phyloP scores from a whole-genome alignment of 2,113 vertebrate genomes.

The Xenopus tropicalis region DNA sequence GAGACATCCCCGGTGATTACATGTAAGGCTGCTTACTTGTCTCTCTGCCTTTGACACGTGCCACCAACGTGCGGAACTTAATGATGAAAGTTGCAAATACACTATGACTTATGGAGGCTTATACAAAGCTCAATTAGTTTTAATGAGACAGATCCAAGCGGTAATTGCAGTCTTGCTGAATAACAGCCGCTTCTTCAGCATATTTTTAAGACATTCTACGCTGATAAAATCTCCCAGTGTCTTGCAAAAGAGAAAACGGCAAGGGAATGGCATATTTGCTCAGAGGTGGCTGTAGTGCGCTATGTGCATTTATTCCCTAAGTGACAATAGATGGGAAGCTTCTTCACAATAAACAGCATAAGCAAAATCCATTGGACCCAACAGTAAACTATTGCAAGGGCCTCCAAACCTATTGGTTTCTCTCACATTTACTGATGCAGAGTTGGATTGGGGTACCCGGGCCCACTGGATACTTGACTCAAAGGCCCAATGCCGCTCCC shows the following conservation, averaged over 20 bases:
- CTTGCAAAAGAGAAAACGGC: conserved; percentile 16
- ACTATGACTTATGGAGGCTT: conserved; percentile 32
- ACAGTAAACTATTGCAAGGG: too few relatives aligned
- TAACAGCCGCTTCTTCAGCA: conserved; percentile 31
- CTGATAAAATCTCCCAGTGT: conserved; percentile 20
- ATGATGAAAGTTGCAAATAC: conserved; percentile 27
- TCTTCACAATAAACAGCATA: too few relatives aligned
- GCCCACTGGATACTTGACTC: too few relatives aligned
- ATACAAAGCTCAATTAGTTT: conserved; percentile 37
- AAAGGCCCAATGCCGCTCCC: too few relatives aligned
- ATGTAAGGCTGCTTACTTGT: background rate
- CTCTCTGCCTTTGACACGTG: conserved; percentile 1
- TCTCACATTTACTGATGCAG: too few relatives aligned
- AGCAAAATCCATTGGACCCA: too few relatives aligned
- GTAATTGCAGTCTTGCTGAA: conserved; percentile 35
- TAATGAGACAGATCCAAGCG: conserved; percentile 31
- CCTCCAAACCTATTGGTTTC: too few relatives aligned
- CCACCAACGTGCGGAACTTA: conserved; percentile 24
- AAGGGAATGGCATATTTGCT: background rate
- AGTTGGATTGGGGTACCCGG: too few relatives aligned
- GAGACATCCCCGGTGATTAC: conserved; percentile 8
- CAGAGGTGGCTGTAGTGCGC: too few relatives aligned
- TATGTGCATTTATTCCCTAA: too few relatives aligned
- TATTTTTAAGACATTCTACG: conserved; percentile 6
- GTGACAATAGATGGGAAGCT: too few relatives aligned